These are phyloP conservation scores for Papilio helenus DNA, from an alignment of 1,140 invertebrate species.

Conservation along the genomic window DNA sequence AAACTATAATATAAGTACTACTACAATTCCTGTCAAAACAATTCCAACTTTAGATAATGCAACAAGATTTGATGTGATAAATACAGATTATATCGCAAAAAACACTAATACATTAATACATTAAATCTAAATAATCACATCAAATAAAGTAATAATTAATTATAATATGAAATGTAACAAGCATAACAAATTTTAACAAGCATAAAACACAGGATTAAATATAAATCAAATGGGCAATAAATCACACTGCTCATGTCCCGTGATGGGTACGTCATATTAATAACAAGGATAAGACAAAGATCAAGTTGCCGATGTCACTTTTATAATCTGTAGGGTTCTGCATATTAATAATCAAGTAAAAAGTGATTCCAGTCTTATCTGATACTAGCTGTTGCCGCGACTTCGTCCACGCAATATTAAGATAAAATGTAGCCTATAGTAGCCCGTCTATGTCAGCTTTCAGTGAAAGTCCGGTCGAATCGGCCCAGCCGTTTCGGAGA, in stretches of 20 bases:
- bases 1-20: too few relatives aligned
- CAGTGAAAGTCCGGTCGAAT: too few relatives aligned
- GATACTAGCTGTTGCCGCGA: too few relatives aligned
- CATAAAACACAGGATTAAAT: constrained; percentile 34
- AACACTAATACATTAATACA: background rate
- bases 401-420: too few relatives aligned
- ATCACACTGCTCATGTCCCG: constrained; percentile 45
- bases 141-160: background rate
- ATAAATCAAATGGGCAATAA: constrained; percentile 42
- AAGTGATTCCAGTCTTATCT: too few relatives aligned
- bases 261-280: constrained; percentile 55
- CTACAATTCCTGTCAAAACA: too few relatives aligned
- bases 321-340: constrained; percentile 30
- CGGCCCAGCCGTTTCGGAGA: too few relatives aligned
- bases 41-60: too few relatives aligned
- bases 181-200: constrained; percentile 20
- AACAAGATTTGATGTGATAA: too few relatives aligned
- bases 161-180: background rate
- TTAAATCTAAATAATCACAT: background rate
- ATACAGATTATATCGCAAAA: too few relatives aligned
- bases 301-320: constrained; percentile 32
- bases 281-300: constrained; percentile 59
- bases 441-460: too few relatives aligned
- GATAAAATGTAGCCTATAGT: too few relatives aligned
- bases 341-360: background rate